Evolutionary conservation across 2,888 invertebrate species (phyloP).

Genomic region (Ethmia dodecea): DNA sequence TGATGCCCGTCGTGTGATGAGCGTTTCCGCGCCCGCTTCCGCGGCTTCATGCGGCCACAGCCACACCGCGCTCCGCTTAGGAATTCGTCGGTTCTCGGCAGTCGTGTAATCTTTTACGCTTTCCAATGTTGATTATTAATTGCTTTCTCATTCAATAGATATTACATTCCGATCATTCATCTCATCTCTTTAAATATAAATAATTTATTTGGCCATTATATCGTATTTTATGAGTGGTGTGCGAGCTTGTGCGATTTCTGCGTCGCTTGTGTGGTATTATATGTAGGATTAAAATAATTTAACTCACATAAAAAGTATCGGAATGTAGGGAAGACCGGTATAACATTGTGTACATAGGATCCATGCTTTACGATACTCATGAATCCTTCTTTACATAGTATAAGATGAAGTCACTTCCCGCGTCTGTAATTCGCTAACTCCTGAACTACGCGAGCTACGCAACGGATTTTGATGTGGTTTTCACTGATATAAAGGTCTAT

Average conservation of each 20-base stretch:
- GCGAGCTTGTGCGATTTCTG: slow-evolving; percentile 1
- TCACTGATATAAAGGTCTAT: too few species aligned
- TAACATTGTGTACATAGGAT: too few species aligned
- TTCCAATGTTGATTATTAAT: slow-evolving; percentile 68
- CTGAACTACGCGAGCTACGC: too few species aligned
- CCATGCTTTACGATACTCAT: too few species aligned
- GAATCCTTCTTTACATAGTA: too few species aligned
- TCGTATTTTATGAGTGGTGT: slow-evolving; percentile 14
- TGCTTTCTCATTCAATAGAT: slow-evolving; percentile 60
- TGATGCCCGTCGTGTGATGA: slow-evolving; percentile 41
- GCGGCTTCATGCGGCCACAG: not conserved
- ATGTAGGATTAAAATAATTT: too few species aligned
- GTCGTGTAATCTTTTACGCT: slow-evolving; percentile 68
- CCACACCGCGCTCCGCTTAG: slow-evolving; percentile 31
- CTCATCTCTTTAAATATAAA: slow-evolving; percentile 41
- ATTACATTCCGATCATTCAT: slow-evolving; percentile 55
- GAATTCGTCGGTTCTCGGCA: slow-evolving; percentile 59
- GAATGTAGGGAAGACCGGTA: too few species aligned
- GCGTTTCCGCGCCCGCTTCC: slow-evolving; percentile 4
- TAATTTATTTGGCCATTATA: slow-evolving; percentile 20
- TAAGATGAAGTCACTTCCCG: too few species aligned
- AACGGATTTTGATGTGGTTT: too few species aligned
- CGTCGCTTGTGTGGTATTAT: not conserved
- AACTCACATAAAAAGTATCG: too few species aligned
- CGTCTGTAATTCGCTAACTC: too few species aligned